Percentiles rank a stretch among this genome's conserved stretches.
These are phyloP conservation scores for Calephelis nemesis DNA, from an alignment of 1,140 invertebrate species.

Conservation along the genomic window DNA sequence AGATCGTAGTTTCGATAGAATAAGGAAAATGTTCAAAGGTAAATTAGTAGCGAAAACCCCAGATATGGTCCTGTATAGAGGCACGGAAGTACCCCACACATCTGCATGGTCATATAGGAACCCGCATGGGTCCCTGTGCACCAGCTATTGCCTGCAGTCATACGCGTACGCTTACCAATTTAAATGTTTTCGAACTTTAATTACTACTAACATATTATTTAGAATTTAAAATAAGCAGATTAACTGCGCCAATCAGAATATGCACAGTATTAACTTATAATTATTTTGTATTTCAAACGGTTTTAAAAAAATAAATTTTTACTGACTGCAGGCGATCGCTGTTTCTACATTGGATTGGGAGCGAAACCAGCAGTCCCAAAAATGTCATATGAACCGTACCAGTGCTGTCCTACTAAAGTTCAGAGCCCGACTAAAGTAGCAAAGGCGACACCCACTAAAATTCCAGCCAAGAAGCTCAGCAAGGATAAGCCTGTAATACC, in stretches of 20 bases:
- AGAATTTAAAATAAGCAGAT: slow-evolving; percentile 65
- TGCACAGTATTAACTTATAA: slow-evolving; percentile 73
- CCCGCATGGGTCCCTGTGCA: slow-evolving; percentile 67
- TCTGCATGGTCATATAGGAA: slow-evolving; percentile 73
- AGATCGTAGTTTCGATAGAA: slow-evolving; percentile 75
- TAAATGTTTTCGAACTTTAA: slow-evolving; percentile 69
- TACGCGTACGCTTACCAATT: slow-evolving; percentile 72
- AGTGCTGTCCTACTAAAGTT: slow-evolving; percentile 93
- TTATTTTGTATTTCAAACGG: slow-evolving; percentile 59
- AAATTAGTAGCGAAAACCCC: slow-evolving; percentile 68
- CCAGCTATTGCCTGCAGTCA: slow-evolving; percentile 78
- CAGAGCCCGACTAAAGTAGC: slow-evolving; percentile 85
- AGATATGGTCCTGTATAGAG: slow-evolving; percentile 66
- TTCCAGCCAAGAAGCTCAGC: slow-evolving; percentile 65
- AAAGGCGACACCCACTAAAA: slow-evolving; percentile 81
- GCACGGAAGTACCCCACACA: slow-evolving; percentile 65
- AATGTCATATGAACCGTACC: slow-evolving; percentile 91
- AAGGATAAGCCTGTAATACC: slow-evolving; percentile 58
- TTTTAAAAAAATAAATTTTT: slow-evolving; percentile 75
- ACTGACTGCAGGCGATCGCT: slow-evolving; percentile 92
- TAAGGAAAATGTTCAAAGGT: slow-evolving; percentile 77
- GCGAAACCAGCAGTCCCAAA: slow-evolving; percentile 89
- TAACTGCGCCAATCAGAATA: slow-evolving; percentile 54
- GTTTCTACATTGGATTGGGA: slow-evolving; percentile 96
- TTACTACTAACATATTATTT: slow-evolving; percentile 73